Evolutionary conservation across 2,113 vertebrate species (phyloP).

Genomic region (Sceloporus undulatus): DNA sequence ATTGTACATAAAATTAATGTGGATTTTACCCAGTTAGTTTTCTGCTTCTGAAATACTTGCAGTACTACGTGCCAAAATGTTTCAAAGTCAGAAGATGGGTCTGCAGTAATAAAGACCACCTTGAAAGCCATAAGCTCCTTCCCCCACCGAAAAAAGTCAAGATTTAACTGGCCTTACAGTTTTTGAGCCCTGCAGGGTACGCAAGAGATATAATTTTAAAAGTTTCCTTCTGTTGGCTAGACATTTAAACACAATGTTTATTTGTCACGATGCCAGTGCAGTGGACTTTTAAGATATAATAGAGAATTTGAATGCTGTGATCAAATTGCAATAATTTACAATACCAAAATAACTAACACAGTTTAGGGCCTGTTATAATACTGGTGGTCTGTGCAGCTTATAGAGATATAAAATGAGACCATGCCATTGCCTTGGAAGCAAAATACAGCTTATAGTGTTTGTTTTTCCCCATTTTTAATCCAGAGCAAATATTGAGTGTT

Average conservation of each 20-base stretch:
- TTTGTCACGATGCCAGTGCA: constrained; percentile 9
- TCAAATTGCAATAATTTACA: constrained; percentile 4
- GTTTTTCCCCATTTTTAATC: background rate
- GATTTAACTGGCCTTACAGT: background rate
- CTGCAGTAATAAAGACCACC: background rate
- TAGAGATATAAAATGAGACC: background rate
- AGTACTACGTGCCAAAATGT: background rate
- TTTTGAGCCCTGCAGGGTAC: background rate
- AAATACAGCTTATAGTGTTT: background rate
- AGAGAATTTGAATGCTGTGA: background rate
- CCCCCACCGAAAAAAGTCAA: too few relatives aligned
- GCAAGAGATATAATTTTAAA: background rate
- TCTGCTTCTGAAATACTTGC: background rate
- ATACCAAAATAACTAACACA: constrained; percentile 23
- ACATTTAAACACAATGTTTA: constrained; percentile 20
- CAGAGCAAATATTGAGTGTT: background rate
- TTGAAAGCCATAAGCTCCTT: background rate
- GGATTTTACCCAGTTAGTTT: background rate
- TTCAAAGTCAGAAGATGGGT: background rate
- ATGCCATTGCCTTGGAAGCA: constrained; percentile 9
- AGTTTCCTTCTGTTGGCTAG: constrained; percentile 16
- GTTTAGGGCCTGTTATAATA: background rate
- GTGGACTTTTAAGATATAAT: background rate
- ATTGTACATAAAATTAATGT: background rate
- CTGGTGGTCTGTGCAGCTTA: background rate